A percentile compares a stretch with the other conserved stretches of the same genome.
phyloP scores from a whole-genome alignment of 23 tunicate genomes.

The Aplidium turbinatum region DNA sequence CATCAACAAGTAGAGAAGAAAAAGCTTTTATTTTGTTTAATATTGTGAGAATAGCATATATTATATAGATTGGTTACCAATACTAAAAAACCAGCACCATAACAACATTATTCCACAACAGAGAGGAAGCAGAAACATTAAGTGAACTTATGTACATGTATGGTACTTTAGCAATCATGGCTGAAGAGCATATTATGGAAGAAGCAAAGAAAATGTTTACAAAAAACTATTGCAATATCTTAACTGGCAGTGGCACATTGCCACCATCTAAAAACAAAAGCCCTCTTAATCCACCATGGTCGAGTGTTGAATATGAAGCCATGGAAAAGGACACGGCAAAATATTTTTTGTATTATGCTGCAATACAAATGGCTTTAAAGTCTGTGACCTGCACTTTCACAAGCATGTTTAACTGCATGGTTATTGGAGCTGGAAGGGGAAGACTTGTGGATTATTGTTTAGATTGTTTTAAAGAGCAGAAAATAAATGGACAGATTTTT shows the following conservation, averaged over 20 bases:
- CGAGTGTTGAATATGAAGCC: constrained; percentile 61
- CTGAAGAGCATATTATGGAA: constrained; percentile 15
- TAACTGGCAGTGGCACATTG: constrained; percentile 46
- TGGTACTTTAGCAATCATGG: too few relatives aligned
- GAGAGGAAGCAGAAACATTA: too few relatives aligned
- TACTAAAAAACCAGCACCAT: too few relatives aligned
- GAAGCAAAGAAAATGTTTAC: constrained; percentile 43
- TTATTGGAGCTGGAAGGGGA: constrained; percentile 83
- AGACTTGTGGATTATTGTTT: constrained; percentile 73
- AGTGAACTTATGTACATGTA: too few relatives aligned
- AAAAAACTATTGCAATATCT: constrained; percentile 26
- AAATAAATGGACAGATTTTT: constrained; percentile 37
- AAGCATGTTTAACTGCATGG: constrained; percentile 20
- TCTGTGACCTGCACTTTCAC: neutral
- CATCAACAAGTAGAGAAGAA: too few relatives aligned
- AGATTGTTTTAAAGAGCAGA: constrained; percentile 37
- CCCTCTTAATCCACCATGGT: constrained; percentile 75
- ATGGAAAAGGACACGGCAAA: constrained; percentile 85
- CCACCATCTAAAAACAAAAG: constrained; percentile 62
- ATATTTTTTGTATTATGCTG: constrained; percentile 70
- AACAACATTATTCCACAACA: too few relatives aligned
- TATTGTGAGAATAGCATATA: too few relatives aligned
- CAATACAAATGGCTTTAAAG: constrained; percentile 45
- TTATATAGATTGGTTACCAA: too few relatives aligned
- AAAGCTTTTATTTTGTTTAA: too few relatives aligned